Conservation (phyloP, 2,888 invertebrate species). For the Stictocephala bisonia region DNA sequence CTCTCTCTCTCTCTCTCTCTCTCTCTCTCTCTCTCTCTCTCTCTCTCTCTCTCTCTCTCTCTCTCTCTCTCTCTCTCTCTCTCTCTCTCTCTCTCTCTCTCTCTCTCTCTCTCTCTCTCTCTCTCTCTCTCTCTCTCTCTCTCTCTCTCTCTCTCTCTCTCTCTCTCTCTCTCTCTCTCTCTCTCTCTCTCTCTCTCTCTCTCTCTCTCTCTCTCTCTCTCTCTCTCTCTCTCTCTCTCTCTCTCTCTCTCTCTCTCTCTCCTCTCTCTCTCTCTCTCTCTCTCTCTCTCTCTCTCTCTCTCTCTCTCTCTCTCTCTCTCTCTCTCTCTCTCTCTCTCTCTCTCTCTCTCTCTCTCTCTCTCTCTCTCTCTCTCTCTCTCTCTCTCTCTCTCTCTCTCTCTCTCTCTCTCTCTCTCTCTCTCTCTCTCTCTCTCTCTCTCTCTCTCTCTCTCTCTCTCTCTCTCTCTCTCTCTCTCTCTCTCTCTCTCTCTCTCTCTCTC, state of each 20-base stretch:
- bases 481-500: too few relatives aligned
- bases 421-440: too few relatives aligned
- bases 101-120: background rate
- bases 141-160: background rate
- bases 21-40: too few relatives aligned
- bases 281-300: slow-evolving; percentile 1
- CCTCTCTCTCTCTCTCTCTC: background rate
- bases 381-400: too few relatives aligned
- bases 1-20: too few relatives aligned
- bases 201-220: slow-evolving; percentile 25
- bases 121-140: background rate
- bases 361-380: too few relatives aligned
- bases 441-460: too few relatives aligned
- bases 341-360: too few relatives aligned
- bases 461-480: too few relatives aligned
- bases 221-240: slow-evolving; percentile 33
- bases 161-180: background rate
- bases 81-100: background rate
- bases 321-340: slow-evolving; percentile 12
- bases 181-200: background rate
- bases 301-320: slow-evolving; percentile 38
- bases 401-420: too few relatives aligned
- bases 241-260: slow-evolving; percentile 39
- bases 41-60: too few relatives aligned
- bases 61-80: background rate